Conservation (phyloP, 2,113 vertebrate genomes). For the Laticauda colubrina region DNA sequence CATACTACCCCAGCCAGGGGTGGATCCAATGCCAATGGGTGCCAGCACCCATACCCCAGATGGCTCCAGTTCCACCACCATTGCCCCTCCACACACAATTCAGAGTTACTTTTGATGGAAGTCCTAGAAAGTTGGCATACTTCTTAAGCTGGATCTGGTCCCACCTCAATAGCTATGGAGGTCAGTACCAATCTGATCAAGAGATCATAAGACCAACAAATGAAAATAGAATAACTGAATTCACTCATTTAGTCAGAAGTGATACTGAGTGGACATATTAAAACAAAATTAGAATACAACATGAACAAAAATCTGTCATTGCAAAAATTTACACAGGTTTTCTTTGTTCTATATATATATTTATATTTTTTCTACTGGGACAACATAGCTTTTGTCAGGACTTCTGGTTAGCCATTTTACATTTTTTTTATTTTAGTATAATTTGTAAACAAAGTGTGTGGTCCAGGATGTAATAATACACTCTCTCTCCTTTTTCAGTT, state of each 20-base stretch:
- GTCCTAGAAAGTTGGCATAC: no score
- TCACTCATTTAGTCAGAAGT: background rate
- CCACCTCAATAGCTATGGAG: no score
- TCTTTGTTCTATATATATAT: no score
- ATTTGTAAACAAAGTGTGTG: constrained; percentile 2
- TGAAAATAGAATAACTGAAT: background rate
- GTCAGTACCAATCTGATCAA: no score
- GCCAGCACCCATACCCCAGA: no score
- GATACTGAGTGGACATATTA: background rate
- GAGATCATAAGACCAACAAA: background rate
- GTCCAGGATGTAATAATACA: constrained; percentile 37
- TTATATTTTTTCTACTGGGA: background rate
- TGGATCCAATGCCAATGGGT: no score
- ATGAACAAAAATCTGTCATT: background rate
- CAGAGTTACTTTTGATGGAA: no score
- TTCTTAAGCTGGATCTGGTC: no score
- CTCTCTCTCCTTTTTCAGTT: constrained; percentile 18
- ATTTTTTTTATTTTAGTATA: constrained; percentile 17
- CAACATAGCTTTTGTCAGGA: constrained; percentile 20
- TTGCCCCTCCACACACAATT: no score
- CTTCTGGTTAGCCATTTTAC: constrained; percentile 16
- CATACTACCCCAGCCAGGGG: no score
- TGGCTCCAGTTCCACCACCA: no score
- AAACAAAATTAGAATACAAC: background rate
- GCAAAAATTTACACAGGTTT: background rate